Base-by-base conservation (phyloP, 1,140 invertebrate genomes). In the Lepidotrigona ventralis region DNA sequence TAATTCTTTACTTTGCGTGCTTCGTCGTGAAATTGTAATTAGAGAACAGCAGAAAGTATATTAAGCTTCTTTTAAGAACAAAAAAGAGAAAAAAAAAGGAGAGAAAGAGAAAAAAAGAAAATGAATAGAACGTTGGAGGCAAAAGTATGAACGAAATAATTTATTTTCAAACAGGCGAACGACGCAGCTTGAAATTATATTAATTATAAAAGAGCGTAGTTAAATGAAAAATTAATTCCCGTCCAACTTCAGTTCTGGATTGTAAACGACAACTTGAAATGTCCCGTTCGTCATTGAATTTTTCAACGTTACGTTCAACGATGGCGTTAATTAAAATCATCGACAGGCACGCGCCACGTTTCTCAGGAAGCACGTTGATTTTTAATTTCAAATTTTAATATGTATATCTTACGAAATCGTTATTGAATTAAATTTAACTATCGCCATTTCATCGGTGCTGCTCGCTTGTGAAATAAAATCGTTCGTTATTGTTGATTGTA, bases 151-250 rank as follows among this genome's bases (percentile, higher is more conserved):
- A 23, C 9, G 17, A 51, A 74, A 33, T 46, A 46, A 46, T 33
- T 39, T 56, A n/a, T 56, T 74, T 33, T n/a, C 3, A 21, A 71
- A 71, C 6, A 15, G 14, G 15, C 2, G 15, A 23, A 15, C 19
- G 2, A 21, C 1, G 2, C n/a, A 11, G 46, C 19, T 3, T 33
- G 9, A 23, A 74, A 46, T 33, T 23, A 26, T 11, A 39, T n/a
- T 14, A 23, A 46, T 46, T 6, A 29, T 23, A 11, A 14, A 17
- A 17, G 51, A 29, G 5, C 14, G 46, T 26, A 21, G 5, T 33
- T 26, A 33, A 17, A 51, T 63, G 4, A 64, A 74, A 74, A 81
- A 81, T 81, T 23, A n/a, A 80, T 73, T 64, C 19, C 19, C 39
- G 29, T 60, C 21, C 21, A 53, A 19, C 17, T 23, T 64, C 26